Conservation (phyloP, 2,113 vertebrate species). For the Lasiurus borealis region DNA sequence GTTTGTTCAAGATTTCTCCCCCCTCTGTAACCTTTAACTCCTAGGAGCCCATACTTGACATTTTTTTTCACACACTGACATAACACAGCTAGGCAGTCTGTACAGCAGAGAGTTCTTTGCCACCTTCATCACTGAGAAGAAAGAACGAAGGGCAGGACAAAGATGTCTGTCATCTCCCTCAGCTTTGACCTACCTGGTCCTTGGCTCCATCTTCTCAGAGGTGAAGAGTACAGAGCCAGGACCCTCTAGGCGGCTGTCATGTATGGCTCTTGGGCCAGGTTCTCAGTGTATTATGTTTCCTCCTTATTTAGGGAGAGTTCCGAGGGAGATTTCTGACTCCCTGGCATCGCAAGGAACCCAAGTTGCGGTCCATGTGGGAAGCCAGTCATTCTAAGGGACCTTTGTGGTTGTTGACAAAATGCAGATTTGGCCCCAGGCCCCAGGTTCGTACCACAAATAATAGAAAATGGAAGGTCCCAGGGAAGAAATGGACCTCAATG, state of each 20-base stretch:
- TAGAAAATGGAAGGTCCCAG: not conserved
- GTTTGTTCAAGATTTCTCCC: not conserved
- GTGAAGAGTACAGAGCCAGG: not conserved
- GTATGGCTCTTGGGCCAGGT: not conserved
- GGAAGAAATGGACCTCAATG: not conserved
- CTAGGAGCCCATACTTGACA: not conserved
- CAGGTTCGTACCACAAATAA: not conserved
- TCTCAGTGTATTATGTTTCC: not conserved
- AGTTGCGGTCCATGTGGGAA: not conserved
- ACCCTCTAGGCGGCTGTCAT: fast-evolving
- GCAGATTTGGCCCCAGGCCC: not conserved
- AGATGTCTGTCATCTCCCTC: not conserved
- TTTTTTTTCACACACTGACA: not conserved
- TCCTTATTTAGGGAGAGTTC: not conserved
- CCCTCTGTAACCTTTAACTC: not conserved
- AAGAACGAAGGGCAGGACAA: too few relatives aligned
- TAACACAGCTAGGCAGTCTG: not conserved
- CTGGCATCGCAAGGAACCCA: too few relatives aligned
- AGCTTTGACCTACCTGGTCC: not conserved
- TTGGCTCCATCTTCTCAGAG: not conserved
- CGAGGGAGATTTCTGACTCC: not conserved
- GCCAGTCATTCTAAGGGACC: not conserved
- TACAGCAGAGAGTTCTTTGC: not conserved
- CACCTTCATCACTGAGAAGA: too few relatives aligned
- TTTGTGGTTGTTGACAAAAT: not conserved